These are phyloP conservation scores for Coccyzus lansbergi DNA, from an alignment of 2,797 vertebrate genomes.

Conservation along the genomic window DNA sequence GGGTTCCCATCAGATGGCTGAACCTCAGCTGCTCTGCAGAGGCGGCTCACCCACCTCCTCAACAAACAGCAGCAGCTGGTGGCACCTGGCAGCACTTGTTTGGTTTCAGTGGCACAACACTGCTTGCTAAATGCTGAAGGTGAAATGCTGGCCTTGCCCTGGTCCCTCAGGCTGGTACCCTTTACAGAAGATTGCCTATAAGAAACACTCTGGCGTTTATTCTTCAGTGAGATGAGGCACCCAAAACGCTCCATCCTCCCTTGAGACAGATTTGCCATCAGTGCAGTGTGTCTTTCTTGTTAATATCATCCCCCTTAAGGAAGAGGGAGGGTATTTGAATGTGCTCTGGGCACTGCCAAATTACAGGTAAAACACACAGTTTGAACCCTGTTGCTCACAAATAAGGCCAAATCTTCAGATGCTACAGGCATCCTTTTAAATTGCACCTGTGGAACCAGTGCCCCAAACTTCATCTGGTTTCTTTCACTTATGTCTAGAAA, in stretches of 20 bases:
- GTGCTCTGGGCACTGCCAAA: not conserved
- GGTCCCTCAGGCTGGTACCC: no score
- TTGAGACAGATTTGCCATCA: not conserved
- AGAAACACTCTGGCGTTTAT: no score
- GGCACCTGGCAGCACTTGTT: not conserved
- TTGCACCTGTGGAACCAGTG: not conserved
- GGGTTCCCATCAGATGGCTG: not conserved
- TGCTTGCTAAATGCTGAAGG: accelerated
- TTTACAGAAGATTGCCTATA: no score
- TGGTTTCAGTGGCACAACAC: accelerated
- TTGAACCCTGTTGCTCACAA: not conserved
- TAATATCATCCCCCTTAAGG: not conserved
- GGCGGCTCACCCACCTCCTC: not conserved
- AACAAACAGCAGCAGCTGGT: not conserved
- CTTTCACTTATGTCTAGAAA: not conserved
- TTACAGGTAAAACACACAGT: not conserved
- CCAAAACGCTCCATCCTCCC: not conserved
- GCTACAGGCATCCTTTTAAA: not conserved
- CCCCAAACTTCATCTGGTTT: not conserved
- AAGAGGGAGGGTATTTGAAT: not conserved
- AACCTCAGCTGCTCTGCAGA: not conserved
- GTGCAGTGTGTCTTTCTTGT: not conserved
- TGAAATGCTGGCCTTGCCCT: not conserved
- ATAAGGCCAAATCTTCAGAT: not conserved
- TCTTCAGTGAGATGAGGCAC: no score